These are phyloP conservation scores for Drosophila prolongata DNA, from an alignment of 2,888 invertebrate genomes.

Conservation along the genomic window DNA sequence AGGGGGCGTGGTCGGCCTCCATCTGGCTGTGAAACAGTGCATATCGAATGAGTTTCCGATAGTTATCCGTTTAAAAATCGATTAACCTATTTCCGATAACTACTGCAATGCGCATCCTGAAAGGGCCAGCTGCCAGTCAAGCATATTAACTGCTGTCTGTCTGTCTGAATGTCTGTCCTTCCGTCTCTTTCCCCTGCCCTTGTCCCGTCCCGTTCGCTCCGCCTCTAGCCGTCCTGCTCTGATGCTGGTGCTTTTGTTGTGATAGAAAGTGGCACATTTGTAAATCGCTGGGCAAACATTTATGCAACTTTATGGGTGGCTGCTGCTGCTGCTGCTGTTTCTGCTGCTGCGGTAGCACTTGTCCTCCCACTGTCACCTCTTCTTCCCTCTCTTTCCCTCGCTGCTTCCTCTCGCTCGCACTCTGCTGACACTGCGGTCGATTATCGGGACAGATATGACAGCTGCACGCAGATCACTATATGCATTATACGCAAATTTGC, in stretches of 20 bases:
- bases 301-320: conserved; percentile 46
- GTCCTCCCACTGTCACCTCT: conserved; percentile 22
- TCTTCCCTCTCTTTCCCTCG: not conserved
- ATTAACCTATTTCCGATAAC: conserved; percentile 83
- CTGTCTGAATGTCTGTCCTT: conserved; percentile 9
- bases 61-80: conserved; percentile 82
- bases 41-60: conserved; percentile 81
- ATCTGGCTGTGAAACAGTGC: conserved; percentile 73
- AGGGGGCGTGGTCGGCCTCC: conserved; percentile 12
- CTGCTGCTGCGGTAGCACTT: conserved; percentile 45
- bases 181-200: conserved; percentile 19
- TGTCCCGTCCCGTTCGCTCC: conserved; percentile 31
- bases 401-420: conserved; percentile 29
- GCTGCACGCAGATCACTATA: conserved; percentile 32
- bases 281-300: conserved; percentile 62
- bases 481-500: conserved; percentile 1
- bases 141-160: conserved; percentile 63
- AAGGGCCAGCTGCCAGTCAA: conserved; percentile 59
- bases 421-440: conserved; percentile 69
- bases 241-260: conserved; percentile 51
- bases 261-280: conserved; percentile 75
- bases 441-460: conserved; percentile 64
- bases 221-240: conserved; percentile 1
- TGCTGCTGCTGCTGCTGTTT: conserved; percentile 5
- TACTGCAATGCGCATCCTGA: conserved; percentile 81